A percentile compares a stretch with the other conserved stretches of the same genome.
These are phyloP conservation scores for Monochamus saltuarius DNA, from an alignment of 1,140 invertebrate species.

Conservation along the genomic window DNA sequence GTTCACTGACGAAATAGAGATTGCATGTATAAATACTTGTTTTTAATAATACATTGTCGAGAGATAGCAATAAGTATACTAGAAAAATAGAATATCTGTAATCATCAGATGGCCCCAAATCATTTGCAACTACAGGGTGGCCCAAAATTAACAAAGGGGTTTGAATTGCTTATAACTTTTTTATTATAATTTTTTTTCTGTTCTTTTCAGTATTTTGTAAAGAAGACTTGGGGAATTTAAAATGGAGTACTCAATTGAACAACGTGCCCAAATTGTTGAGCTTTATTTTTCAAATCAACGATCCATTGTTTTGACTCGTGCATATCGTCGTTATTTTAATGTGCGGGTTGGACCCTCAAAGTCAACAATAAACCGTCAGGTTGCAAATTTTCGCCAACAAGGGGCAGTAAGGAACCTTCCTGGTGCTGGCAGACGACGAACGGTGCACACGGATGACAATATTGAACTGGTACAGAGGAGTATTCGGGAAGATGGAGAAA, in stretches of 20 bases:
- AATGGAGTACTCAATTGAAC: slow-evolving; percentile 9
- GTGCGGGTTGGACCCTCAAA: slow-evolving; percentile 4
- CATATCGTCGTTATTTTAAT: slow-evolving; percentile 10
- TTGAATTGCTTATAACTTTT: slow-evolving; percentile 6
- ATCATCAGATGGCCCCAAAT: too few relatives aligned
- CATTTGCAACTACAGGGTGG: slow-evolving; percentile 11
- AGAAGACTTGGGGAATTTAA: slow-evolving; percentile 9
- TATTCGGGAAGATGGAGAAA: neutral
- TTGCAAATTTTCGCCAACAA: slow-evolving; percentile 13
- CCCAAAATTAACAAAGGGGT: neutral
- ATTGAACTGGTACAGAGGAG: slow-evolving; percentile 7
- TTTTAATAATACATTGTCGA: too few relatives aligned
- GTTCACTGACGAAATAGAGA: too few relatives aligned
- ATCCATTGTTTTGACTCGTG: slow-evolving; percentile 4
- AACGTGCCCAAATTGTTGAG: slow-evolving; percentile 6
- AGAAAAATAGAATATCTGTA: too few relatives aligned
- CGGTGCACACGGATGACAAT: slow-evolving; percentile 2
- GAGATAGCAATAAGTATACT: too few relatives aligned
- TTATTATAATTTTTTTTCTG: neutral
- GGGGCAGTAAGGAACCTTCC: slow-evolving; percentile 4
- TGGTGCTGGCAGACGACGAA: neutral
- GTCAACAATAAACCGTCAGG: slow-evolving; percentile 8
- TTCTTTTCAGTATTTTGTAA: slow-evolving; percentile 8
- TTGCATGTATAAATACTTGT: too few relatives aligned
- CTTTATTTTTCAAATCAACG: slow-evolving; percentile 10